Evolutionary conservation across 2,797 vertebrate species (phyloP), one percentile per base, ranked within the genome.

Genomic region (Amphiprion clarkii): DNA sequence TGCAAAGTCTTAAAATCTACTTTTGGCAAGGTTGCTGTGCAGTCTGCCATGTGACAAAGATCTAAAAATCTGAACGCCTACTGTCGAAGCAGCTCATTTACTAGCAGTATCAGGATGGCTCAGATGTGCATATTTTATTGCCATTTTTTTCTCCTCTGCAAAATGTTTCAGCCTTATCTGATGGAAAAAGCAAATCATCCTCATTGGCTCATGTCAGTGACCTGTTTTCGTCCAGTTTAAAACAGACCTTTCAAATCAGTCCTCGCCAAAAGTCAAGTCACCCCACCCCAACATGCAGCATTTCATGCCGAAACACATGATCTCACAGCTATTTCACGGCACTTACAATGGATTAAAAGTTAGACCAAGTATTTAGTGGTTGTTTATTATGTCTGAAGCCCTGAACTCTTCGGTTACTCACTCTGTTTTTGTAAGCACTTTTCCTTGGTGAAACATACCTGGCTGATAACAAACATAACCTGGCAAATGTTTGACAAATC

Each of bases 401-500:
- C 56, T 79, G 52, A 76, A 71, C 72, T 71, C 59, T 55, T 46
- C 44, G 44, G 65, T 84, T 79, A 49, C 39, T 76, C 68, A 52
- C 67, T n/a, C 33, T 83, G 80, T 85, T 87, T 84, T 87, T 85
- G n/a, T 70, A 85, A 82, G 74, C 66, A 23, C 67, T 82, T 88
- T 68, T 63, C 53, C 54, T 59, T 59, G 56, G 63, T 78, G 71
- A 82, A 87, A 85, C 76, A 78, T 66, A 73, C 54, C 71, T 89
- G 85, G 52, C 86, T 74, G 71, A 75, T 51, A 64, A 74, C 69
- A 82, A 87, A 74, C 68, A 76, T 13, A 86, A 31, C 25, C 68
- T 89, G 88, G 73, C 89, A 79, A 83, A 66, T 21, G 56, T 82
- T 82, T 81, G 90, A 90, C 84, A 78, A 57, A 58, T 67, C 79